A percentile compares a stretch with the other conserved stretches of the same genome.
Evolutionary conservation across 64 coral and sea anemone species (phyloP).

Genomic region (Astreopora myriophthalma): DNA sequence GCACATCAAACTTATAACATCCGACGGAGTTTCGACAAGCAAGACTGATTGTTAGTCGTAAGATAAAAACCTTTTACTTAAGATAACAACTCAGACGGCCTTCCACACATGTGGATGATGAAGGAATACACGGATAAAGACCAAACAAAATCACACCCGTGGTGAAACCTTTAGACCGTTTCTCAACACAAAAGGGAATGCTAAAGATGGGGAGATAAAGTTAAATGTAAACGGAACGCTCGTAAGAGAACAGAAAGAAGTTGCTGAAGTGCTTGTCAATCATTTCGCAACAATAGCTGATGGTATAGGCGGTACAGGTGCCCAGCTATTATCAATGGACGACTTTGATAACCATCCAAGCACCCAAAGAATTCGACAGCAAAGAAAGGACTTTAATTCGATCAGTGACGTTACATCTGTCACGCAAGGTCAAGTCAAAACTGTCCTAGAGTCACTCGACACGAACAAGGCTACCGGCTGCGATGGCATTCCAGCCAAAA

Average conservation of each 20-base stretch:
- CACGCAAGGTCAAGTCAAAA: conserved; percentile 11
- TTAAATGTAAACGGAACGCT: neutral
- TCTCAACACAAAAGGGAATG: neutral
- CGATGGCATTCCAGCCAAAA: conserved; percentile 35
- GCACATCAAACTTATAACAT: too few species aligned
- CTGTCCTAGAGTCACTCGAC: too few species aligned
- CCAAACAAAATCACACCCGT: too few species aligned
- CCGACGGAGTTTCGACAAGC: too few species aligned
- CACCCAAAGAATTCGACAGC: neutral
- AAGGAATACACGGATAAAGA: too few species aligned
- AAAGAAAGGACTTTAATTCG: neutral
- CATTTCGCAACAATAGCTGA: conserved; percentile 49
- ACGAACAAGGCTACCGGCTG: conserved; percentile 29
- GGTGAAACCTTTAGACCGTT: conserved; percentile 10
- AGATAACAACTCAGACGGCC: too few species aligned
- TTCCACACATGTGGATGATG: too few species aligned
- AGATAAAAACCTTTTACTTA: too few species aligned
- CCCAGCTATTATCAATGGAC: neutral
- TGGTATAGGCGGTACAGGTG: conserved; percentile 12
- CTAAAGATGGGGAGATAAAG: neutral
- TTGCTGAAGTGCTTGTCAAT: conserved; percentile 14
- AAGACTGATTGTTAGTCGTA: too few species aligned
- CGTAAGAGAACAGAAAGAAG: conserved; percentile 2
- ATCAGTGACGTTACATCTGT: neutral
- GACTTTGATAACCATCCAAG: conserved; percentile 8